Evolutionary conservation across 2,888 invertebrate genomes (phyloP), one percentile per base, ranked within the genome.

Genomic region (Cartodere bifasciata): DNA sequence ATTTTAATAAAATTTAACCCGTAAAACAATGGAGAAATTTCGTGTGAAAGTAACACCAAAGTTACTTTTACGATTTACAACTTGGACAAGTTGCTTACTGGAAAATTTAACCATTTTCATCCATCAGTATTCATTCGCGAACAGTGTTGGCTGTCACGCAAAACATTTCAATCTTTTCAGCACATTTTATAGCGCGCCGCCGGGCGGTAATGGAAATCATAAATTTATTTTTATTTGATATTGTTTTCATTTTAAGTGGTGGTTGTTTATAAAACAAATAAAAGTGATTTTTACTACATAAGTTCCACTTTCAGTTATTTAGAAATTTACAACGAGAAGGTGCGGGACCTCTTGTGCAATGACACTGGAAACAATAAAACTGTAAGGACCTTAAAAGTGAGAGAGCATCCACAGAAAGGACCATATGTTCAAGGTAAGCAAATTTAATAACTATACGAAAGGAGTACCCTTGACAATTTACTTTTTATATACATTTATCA

Each of bases 401-500:
- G 84, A 32, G 83, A 85, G 56, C 83, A 85, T 61, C 84, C 84
- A 2, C 68, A 70, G 34, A 70, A 67, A 41, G 84, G 84, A 38
- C 79, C 84, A 9, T 83, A 82, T 49, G 83, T 85, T 29, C 79
- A 83, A 64, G 82, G 84, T 82, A 55, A 63, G 59, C 43, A 21
- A n/a, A n/a, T n/a, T n/a, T n/a, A n/a, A n/a, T n/a, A n/a, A n/a
- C n/a, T n/a, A n/a, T n/a, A n/a, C n/a, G n/a, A n/a, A n/a, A n/a
- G n/a, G n/a, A n/a, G n/a, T n/a, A n/a, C n/a, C n/a, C n/a, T n/a
- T n/a, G n/a, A n/a, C n/a, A n/a, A n/a, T n/a, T n/a, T n/a, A n/a
- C n/a, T n/a, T n/a, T n/a, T n/a, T n/a, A n/a, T n/a, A n/a, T n/a
- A n/a, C n/a, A n/a, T n/a, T n/a, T n/a, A n/a, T n/a, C n/a, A n/a